These are phyloP conservation scores for Coracopsis vasa DNA, from an alignment of 2,113 vertebrate species.

Conservation along the genomic window DNA sequence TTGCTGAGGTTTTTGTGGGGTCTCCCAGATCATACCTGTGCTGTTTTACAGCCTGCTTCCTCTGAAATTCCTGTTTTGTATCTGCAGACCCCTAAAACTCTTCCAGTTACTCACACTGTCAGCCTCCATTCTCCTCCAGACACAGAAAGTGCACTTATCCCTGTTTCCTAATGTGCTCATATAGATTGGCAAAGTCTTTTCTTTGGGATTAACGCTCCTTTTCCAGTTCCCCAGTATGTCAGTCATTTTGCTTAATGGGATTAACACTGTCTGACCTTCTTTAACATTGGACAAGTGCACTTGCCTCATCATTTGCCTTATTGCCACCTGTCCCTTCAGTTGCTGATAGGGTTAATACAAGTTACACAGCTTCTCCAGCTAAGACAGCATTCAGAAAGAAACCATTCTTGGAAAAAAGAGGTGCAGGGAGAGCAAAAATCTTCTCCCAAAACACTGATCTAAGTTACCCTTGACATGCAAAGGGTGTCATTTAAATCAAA, in stretches of 20 bases:
- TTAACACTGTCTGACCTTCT: background rate
- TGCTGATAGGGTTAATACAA: background rate
- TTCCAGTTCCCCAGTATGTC: background rate
- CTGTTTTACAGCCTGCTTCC: background rate
- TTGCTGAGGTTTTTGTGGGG: background rate
- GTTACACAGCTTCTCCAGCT: background rate
- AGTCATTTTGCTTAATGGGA: background rate
- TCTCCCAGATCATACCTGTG: background rate
- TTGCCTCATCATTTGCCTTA: background rate
- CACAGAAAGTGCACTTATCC: background rate
- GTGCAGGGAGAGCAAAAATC: background rate
- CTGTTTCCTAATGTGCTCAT: background rate
- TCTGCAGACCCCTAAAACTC: background rate
- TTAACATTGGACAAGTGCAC: background rate
- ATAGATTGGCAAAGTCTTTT: background rate
- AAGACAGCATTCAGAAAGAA: background rate
- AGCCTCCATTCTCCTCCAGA: background rate
- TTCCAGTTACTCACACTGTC: background rate
- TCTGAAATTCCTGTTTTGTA: background rate
- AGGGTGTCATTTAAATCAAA: background rate
- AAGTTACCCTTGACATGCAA: background rate
- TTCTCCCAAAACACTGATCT: background rate
- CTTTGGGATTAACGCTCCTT: background rate
- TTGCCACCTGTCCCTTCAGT: background rate
- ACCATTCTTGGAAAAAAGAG: background rate